These are phyloP conservation scores for Hipposideros armiger DNA, from an alignment of 2,113 vertebrate genomes.

Conservation along the genomic window DNA sequence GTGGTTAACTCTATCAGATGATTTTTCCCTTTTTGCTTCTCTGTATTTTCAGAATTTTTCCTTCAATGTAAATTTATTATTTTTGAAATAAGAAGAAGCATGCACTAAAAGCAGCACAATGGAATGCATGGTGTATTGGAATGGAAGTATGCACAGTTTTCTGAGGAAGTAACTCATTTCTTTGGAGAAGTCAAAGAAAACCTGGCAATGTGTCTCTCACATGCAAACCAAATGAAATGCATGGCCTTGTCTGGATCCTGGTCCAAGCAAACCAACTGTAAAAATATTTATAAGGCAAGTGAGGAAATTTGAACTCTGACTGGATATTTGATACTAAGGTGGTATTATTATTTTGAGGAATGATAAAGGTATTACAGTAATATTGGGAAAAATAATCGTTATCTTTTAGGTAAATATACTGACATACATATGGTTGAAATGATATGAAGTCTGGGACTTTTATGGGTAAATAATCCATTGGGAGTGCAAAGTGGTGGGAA, in stretches of 20 bases:
- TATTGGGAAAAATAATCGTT: background rate
- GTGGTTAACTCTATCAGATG: background rate
- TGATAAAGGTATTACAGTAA: slow-evolving; percentile 33
- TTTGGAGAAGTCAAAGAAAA: slow-evolving; percentile 1
- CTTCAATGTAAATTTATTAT: background rate
- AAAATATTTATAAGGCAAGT: slow-evolving; percentile 64
- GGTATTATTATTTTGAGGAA: slow-evolving; percentile 39
- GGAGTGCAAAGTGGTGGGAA: background rate
- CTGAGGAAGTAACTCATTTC: background rate
- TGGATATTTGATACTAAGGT: background rate
- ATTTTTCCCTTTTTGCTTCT: background rate
- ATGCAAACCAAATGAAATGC: background rate
- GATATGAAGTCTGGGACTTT: background rate
- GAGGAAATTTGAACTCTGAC: slow-evolving; percentile 35
- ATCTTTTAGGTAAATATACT: slow-evolving; percentile 56
- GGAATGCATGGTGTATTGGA: background rate
- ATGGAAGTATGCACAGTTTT: background rate
- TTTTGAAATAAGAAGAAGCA: slow-evolving; percentile 30
- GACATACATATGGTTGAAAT: slow-evolving; percentile 11
- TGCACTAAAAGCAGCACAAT: background rate
- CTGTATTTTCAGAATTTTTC: slow-evolving; percentile 26
- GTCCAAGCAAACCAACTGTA: slow-evolving; percentile 53
- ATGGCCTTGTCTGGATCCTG: background rate
- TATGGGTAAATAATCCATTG: background rate
- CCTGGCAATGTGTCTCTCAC: background rate